Evolutionary conservation across 2,113 vertebrate species (phyloP), one percentile per base, ranked within the genome.

Genomic region (Phylloscopus trochiloides): DNA sequence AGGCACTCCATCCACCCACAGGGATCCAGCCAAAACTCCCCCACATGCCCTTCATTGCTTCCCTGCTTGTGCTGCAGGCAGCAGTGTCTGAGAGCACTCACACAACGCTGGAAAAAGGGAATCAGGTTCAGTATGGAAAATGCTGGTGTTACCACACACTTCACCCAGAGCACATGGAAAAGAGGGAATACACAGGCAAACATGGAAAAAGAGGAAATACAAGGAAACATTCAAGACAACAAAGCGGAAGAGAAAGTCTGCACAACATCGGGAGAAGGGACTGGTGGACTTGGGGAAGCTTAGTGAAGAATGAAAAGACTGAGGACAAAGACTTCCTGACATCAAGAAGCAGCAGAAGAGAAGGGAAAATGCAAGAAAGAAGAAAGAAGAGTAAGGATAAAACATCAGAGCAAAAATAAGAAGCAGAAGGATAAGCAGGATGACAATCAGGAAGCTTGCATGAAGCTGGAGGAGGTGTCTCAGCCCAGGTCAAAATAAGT

Each of bases 401-500:
- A 66, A 16, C 12, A 73, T 36, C 31, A 45, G 14, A 34, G 17
- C 78, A 90, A 85, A 72, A 21, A 78, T 4, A 66, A 24, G 65
- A 74, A 78, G 29, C 36, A 58, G 67, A 91, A 86, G 15, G 15
- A 52, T 38, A 62, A 83, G 32, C 43, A 86, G 47, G 36, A 57
- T 17, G 13, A 66, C 32, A 83, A 34, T 31, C 32, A 72, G 26
- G 47, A 92, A 84, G 40, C 48, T 84, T 55, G 54, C 4, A 2
- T 51, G 54, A 79, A 89, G 76, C 34, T 66, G 76, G 72, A 86
- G 43, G 45, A 66, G 34, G 18, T 59, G 31, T 73, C 50, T 81
- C 47, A 68, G 38, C 42, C 55, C 57, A 68, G 76, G 83, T 63
- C 57, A 77, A 90, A 88, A 47, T n/a, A 74, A 86, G 47, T 86